These are phyloP conservation scores for Sesia bembeciformis DNA, from an alignment of 2,888 invertebrate species.

Conservation along the genomic window DNA sequence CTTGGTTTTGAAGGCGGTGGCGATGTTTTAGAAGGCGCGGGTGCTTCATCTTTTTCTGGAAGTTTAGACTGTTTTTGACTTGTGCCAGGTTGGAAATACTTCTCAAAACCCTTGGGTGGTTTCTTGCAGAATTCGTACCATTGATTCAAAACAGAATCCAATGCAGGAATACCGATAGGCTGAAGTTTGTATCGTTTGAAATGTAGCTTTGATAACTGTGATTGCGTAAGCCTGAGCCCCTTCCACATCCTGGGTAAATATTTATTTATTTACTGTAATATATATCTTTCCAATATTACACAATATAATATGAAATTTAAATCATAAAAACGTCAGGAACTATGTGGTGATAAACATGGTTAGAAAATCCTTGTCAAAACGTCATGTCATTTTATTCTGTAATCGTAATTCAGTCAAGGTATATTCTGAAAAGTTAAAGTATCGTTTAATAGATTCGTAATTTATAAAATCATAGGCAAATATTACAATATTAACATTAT, in stretches of 20 bases:
- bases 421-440: no score
- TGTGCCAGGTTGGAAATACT: slow-evolving; percentile 84
- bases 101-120: slow-evolving; percentile 95
- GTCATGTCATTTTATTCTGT: no score
- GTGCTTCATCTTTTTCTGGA: slow-evolving; percentile 43
- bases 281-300: slow-evolving; percentile 37
- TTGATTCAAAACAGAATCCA: slow-evolving; percentile 76
- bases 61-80: slow-evolving; percentile 59
- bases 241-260: slow-evolving; percentile 51
- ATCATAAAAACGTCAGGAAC: no score
- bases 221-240: slow-evolving; percentile 60
- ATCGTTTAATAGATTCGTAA: no score
- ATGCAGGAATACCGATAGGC: slow-evolving; percentile 63
- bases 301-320: slow-evolving; percentile 35
- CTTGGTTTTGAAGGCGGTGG: slow-evolving; percentile 50
- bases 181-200: slow-evolving; percentile 58
- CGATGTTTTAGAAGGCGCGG: slow-evolving; percentile 54
- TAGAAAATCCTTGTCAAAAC: no score
- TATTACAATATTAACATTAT: no score
- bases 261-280: slow-evolving; percentile 26
- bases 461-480: no score
- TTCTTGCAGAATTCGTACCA: slow-evolving; percentile 81
- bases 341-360: no score
- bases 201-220: slow-evolving; percentile 60
- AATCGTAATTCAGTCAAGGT: no score